These are phyloP conservation scores for Xyrichtys novacula DNA, from an alignment of 2,797 vertebrate genomes.

Conservation along the genomic window DNA sequence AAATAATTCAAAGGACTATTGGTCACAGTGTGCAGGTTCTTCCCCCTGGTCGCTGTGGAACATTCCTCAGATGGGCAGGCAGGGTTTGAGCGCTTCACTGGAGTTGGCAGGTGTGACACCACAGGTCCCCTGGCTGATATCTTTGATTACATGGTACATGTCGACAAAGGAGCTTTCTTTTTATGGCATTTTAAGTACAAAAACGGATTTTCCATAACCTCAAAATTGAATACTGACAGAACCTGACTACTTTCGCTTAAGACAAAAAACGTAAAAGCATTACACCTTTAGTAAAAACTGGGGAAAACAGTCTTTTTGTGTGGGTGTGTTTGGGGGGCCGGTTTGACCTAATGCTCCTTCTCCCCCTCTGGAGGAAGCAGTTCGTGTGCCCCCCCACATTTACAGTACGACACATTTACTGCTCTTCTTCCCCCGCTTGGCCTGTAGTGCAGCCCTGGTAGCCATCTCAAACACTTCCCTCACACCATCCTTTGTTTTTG, in stretches of 20 bases:
- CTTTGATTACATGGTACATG: constrained; percentile 68
- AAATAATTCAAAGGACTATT: constrained; percentile 68
- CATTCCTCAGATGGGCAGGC: constrained; percentile 77
- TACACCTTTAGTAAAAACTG: constrained; percentile 83
- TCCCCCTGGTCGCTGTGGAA: constrained; percentile 76
- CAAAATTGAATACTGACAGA: constrained; percentile 94
- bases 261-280: constrained; percentile 83
- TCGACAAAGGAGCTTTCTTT: constrained; percentile 73
- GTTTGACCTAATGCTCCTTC: constrained; percentile 74
- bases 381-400: constrained; percentile 75
- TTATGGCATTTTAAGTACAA: constrained; percentile 83
- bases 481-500: constrained; percentile 99
- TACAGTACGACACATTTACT: constrained; percentile 97
- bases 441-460: constrained; percentile 98
- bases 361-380: constrained; percentile 71
- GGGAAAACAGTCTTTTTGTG: constrained; percentile 84
- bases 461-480: constrained; percentile 99
- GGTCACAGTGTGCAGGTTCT: constrained; percentile 81
- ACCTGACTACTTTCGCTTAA: constrained; percentile 82
- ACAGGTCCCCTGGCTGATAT: constrained; percentile 67
- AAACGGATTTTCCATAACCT: constrained; percentile 79
- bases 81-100: constrained; percentile 79
- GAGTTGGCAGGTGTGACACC: constrained; percentile 73
- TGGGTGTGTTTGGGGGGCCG: constrained; percentile 70
- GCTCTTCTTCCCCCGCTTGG: constrained; percentile 95